phyloP scores from a whole-genome alignment of 1,140 invertebrate species.

The Eurosta solidaginis region DNA sequence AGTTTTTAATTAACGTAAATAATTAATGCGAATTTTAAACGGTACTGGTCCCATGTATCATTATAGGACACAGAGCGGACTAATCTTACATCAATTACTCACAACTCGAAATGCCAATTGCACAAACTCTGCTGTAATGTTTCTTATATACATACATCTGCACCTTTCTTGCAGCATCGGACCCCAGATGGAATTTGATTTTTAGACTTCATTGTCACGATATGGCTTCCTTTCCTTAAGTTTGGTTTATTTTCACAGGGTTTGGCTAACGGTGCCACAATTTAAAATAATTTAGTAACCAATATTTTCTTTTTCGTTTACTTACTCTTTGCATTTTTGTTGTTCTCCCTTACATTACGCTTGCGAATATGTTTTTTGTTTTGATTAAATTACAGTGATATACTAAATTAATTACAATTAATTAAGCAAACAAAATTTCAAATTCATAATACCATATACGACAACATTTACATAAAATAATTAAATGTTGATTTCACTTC shows the following conservation, averaged over 20 bases:
- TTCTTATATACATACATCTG: background rate
- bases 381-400: conserved; percentile 13
- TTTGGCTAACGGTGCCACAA: conserved; percentile 9
- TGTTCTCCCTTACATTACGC: conserved; percentile 15
- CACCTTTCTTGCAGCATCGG: background rate
- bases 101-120: background rate
- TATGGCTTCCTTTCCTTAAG: background rate
- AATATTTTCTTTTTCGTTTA: conserved; percentile 8
- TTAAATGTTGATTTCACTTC: background rate
- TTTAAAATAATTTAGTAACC: background rate
- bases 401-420: conserved; percentile 3
- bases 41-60: conserved; percentile 44
- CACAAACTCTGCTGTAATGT: background rate
- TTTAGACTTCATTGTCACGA: too few relatives aligned
- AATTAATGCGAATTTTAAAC: conserved; percentile 37
- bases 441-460: background rate
- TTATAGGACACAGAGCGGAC: conserved; percentile 38
- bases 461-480: background rate
- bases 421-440: background rate
- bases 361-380: conserved; percentile 8
- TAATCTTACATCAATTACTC: conserved; percentile 2
- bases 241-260: background rate
- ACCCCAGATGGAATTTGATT: background rate
- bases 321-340: conserved; percentile 25
- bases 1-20: conserved; percentile 23